Evolutionary conservation across 2,888 invertebrate species (phyloP).

Genomic region (Drosophila fungiperda): DNA sequence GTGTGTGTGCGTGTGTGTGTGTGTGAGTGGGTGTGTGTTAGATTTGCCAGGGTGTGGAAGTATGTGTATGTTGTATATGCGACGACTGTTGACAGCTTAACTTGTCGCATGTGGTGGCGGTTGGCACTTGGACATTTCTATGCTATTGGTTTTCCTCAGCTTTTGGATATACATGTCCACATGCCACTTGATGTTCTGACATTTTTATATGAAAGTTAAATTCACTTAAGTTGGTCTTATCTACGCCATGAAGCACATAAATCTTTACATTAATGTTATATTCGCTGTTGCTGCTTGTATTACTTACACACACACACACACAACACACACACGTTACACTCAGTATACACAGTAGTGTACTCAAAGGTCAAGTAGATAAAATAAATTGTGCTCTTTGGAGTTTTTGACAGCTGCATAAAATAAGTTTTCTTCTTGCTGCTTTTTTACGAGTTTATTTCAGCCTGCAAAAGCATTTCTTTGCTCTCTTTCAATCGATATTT

Average conservation of each 20-base stretch:
- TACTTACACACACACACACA: constrained; percentile 5
- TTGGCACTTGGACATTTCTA: constrained; percentile 17
- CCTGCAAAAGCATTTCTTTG: not conserved
- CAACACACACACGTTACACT: not conserved
- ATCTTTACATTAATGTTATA: constrained; percentile 31
- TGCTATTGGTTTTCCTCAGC: constrained; percentile 8
- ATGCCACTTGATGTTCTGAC: constrained; percentile 34
- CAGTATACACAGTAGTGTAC: not conserved
- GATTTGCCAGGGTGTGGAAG: constrained; percentile 7
- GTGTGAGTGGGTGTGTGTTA: constrained; percentile 8
- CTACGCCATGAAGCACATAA: constrained; percentile 32
- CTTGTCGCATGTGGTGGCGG: constrained; percentile 15
- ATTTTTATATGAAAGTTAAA: constrained; percentile 43
- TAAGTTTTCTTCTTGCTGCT: constrained; percentile 24
- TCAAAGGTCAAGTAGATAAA: constrained; percentile 63
- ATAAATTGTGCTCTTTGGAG: constrained; percentile 12
- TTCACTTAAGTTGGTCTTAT: constrained; percentile 44
- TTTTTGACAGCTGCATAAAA: constrained; percentile 47
- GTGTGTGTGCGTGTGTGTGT: constrained; percentile 1
- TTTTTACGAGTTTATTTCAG: constrained; percentile 4
- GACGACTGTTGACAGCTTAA: constrained; percentile 23
- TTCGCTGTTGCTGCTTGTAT: constrained; percentile 21
- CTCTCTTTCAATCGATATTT: constrained; percentile 23
- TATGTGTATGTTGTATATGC: constrained; percentile 14
- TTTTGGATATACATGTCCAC: constrained; percentile 9